Evolutionary conservation across 2,113 vertebrate genomes (phyloP), one percentile per base, ranked within the genome.

Genomic region (Alectura lathami): DNA sequence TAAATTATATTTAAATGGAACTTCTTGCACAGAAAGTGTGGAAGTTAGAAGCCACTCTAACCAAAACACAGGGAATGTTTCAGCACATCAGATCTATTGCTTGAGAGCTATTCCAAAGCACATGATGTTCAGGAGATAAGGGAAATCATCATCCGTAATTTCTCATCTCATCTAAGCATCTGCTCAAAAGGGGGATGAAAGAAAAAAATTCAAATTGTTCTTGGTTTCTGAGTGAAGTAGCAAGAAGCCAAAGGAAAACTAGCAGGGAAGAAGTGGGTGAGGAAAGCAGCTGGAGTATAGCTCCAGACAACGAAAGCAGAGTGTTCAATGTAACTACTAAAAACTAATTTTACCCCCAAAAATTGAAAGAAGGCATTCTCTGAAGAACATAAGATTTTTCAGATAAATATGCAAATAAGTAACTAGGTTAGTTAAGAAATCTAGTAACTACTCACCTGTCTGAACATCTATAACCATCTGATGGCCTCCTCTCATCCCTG

Each of bases 381-480:
- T 24, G 3, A 91, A 89, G 50, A 63, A 24, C 6, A 62, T 2
- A n/a, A n/a, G n/a, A n/a, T n/a, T n/a, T n/a, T n/a, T n/a, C n/a
- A n/a, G n/a, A n/a, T n/a, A n/a, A n/a, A n/a, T n/a, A n/a, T n/a
- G n/a, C n/a, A n/a, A n/a, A n/a, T n/a, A 36, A 91, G n/a, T 50
- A n/a, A 67, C 17, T 50, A 23, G 36, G n/a, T 51, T 42, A 83
- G 26, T 67, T 53, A 40, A 66, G n/a, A 88, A 88, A 86, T 8
- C 8, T 8, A 50, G 23, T 24, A 87, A 34, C 42, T 76, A 93
- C 98, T 98, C 96, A 99, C 99, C 99, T 94, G 99, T 99, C 90
- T 99, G 99, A 84, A 99, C 99, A 95, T 99, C 99, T 79, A 99
- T 99, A 93, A 99, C 99, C 99, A 99, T 99, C 97, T 99, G 99